Base-by-base conservation (phyloP, 2,113 vertebrate species). In the Quiscalus mexicanus region DNA sequence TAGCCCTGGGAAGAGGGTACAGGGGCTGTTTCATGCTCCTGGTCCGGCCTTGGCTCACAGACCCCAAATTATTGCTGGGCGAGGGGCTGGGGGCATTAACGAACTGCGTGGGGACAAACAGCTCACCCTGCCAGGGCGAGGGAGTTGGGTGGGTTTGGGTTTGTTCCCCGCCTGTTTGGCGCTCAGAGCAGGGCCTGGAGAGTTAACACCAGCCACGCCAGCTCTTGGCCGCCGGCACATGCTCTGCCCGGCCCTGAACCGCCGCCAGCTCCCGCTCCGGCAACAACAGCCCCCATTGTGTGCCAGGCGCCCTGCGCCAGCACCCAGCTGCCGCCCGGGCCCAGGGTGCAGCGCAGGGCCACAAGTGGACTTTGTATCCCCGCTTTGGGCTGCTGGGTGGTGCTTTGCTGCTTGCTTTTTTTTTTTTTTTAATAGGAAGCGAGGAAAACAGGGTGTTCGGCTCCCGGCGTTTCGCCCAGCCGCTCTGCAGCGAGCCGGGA, bases 291-390 rank as follows among this genome's bases (percentile, higher is more conserved):
- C 42, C 37, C 93, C 67, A 91, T 96, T 96, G 91, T 90, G 91
- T 23, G 25, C 59, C 71, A 12, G 55, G 30, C 15, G 59, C 84
- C 50, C 64, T 1, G 80, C 41, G 86, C 86, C 37, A 60, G 84
- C 96, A 74, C 85, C 90, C 85, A 84, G 91, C 95, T 83, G 89
- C 91, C 28, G 62, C 88, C 47, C 30, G 62, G 52, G 63, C 79
- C 21, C 7, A 65, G 95, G 93, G 77, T 63, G 81, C 91, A 87
- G 28, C 20, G 23, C 25, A 15, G 84, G 76, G 90, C 69, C 84
- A 96, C 93, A 91, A 90, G 76, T 50, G 96, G 96, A 92, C 96
- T 95, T 96, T 91, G 95, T 94, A 42, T 93, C 93, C 71, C 56
- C 0, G 19, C 58, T 56, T 17, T 6, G 53, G 84, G 67, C 56